These are phyloP conservation scores for Brachyhypopomus occidentalis DNA, from an alignment of 2,113 vertebrate species.

Conservation along the genomic window DNA sequence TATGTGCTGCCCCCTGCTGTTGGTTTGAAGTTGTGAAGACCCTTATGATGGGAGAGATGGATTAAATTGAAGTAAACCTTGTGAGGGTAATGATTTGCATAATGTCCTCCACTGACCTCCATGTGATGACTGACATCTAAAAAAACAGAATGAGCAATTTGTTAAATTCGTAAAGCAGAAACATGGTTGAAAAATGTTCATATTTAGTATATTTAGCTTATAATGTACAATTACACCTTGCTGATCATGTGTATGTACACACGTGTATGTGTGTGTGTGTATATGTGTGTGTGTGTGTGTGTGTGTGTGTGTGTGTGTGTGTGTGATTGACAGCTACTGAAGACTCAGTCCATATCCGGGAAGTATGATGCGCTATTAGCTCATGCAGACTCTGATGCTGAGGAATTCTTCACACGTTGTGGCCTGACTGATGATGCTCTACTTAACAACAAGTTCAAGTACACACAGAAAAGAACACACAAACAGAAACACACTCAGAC, in stretches of 20 bases:
- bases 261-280: neutral
- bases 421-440: slow-evolving; percentile 48
- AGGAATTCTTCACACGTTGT: slow-evolving; percentile 50
- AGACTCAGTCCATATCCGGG: slow-evolving; percentile 48
- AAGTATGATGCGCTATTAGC: slow-evolving; percentile 46
- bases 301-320: neutral
- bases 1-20: slow-evolving; percentile 30
- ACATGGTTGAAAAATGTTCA: no score
- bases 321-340: slow-evolving; percentile 47
- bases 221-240: no score
- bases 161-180: no score
- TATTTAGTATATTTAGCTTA: neutral
- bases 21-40: neutral
- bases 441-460: slow-evolving; percentile 52
- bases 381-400: slow-evolving; percentile 46
- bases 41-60: neutral
- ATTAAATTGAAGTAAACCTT: neutral
- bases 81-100: neutral
- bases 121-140: neutral
- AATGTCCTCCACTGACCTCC: neutral
- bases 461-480: no score
- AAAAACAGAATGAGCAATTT: neutral
- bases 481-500: no score
- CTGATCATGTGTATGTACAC: no score
- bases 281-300: neutral